Evolutionary conservation across 2,888 invertebrate genomes (phyloP), one percentile per base, ranked within the genome.

Genomic region (Leptinotarsa tumamoca): DNA sequence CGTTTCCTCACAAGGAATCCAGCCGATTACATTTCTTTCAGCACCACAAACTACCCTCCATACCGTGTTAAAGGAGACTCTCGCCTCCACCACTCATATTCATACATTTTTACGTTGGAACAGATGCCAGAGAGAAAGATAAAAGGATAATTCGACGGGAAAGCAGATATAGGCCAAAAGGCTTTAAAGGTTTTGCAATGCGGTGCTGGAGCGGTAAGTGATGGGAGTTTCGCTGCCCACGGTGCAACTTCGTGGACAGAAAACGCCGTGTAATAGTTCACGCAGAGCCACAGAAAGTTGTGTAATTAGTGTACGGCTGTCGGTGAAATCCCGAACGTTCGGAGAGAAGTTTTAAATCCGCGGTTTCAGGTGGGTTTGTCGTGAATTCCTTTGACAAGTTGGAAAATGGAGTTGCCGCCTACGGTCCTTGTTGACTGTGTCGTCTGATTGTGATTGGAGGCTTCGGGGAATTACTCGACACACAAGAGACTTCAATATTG

Each of bases 141-240:
- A 58, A 23, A 58, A 58, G 58, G 21, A 21, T 58, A 58, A 58
- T 58, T 58, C 21, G 58, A 18, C 14, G 21, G 58, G 18, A 21
- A 58, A 58, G 58, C 58, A 58, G 58, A 58, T 58, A 23, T 58
- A 58, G 58, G 58, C 21, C 58, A 21, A 21, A 58, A 58, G 58
- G 58, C 10, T 56, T 23, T 58, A 21, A 58, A 58, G 58, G 58
- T 58, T 58, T 21, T n/a, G 43, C 58, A 58, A 21, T 58, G 58
- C 21, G 10, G 58, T 21, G 7, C 23, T 58, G 21, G 18, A n/a
- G 58, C 18, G 58, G 7, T 52, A 52, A 52, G 18, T 54, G 2
- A 54, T 54, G 18, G 54, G 18, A 18, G 54, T 54, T 54, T 54
- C 18, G 13, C 54, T 54, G 7, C 18, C 54, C 54, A 4, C 18